These are phyloP conservation scores for Hypercompe scribonia DNA, from an alignment of 2,888 invertebrate species.

Conservation along the genomic window DNA sequence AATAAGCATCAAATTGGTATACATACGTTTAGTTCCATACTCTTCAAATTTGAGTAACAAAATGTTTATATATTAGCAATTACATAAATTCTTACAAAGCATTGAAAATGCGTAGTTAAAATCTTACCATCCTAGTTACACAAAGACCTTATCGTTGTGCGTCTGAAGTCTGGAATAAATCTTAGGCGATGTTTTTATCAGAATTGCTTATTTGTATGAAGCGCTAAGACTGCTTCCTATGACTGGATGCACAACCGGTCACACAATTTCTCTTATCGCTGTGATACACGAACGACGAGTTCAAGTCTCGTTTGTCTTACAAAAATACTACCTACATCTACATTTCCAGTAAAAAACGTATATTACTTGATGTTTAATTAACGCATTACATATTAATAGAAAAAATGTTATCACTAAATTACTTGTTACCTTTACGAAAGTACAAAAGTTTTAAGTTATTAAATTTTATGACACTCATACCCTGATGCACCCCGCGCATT, in stretches of 20 bases:
- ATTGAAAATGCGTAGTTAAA: slow-evolving; percentile 74
- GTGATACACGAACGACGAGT: slow-evolving; percentile 84
- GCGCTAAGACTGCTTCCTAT: slow-evolving; percentile 67
- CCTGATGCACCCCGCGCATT: slow-evolving; percentile 86
- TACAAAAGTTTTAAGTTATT: slow-evolving; percentile 81
- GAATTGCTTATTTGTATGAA: slow-evolving; percentile 31
- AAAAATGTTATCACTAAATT: slow-evolving; percentile 81
- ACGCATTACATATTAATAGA: slow-evolving; percentile 81
- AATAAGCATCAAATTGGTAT: slow-evolving; percentile 32
- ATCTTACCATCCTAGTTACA: slow-evolving; percentile 74
- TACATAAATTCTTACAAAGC: slow-evolving; percentile 67
- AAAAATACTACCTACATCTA: slow-evolving; percentile 85
- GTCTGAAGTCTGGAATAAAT: slow-evolving; percentile 68
- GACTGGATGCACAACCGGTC: slow-evolving; percentile 66
- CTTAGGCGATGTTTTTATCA: slow-evolving; percentile 43
- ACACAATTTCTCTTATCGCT: slow-evolving; percentile 84
- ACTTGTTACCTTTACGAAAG: slow-evolving; percentile 82
- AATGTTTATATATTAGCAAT: slow-evolving; percentile 32
- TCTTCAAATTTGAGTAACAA: slow-evolving; percentile 32
- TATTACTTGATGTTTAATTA: slow-evolving; percentile 79
- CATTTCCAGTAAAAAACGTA: slow-evolving; percentile 83
- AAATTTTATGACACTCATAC: slow-evolving; percentile 86
- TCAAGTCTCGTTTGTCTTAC: slow-evolving; percentile 74
- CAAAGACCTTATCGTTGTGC: slow-evolving; percentile 63
- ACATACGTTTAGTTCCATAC: slow-evolving; percentile 34